phyloP scores from a whole-genome alignment of 2,797 vertebrate genomes.

The Poeciliopsis infans region DNA sequence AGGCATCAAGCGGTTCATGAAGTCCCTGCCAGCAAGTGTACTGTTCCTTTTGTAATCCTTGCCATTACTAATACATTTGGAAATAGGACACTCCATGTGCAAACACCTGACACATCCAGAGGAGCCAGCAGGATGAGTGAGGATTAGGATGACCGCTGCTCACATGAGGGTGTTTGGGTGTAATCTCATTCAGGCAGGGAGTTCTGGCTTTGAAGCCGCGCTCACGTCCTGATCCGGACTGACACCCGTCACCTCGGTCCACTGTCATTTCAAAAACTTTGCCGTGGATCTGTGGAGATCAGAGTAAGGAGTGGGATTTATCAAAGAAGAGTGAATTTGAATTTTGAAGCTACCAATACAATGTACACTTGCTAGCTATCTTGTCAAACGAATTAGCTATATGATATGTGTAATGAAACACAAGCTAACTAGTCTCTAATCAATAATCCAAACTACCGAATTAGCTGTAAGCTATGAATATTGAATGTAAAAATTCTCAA shows the following conservation, averaged over 20 bases:
- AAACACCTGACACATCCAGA: constrained; percentile 27
- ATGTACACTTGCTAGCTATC: neutral
- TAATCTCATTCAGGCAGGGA: constrained; percentile 59
- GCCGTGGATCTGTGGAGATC: neutral
- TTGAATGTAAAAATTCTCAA: neutral
- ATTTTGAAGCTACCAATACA: neutral
- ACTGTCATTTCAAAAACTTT: constrained; percentile 1
- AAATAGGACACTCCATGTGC: constrained; percentile 5
- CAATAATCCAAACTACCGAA: neutral
- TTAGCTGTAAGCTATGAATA: neutral
- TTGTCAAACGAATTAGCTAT: neutral
- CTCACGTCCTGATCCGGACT: constrained; percentile 40
- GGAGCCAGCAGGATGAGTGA: constrained; percentile 38
- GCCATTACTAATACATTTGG: constrained; percentile 41
- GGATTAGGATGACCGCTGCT: constrained; percentile 55
- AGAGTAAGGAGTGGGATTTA: neutral
- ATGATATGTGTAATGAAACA: neutral
- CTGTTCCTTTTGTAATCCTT: neutral
- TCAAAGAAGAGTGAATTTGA: neutral
- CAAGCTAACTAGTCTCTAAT: neutral
- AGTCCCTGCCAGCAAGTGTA: neutral
- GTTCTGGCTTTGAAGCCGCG: constrained; percentile 67
- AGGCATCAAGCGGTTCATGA: neutral
- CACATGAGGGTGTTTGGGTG: constrained; percentile 61
- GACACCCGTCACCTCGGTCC: constrained; percentile 39